These are phyloP conservation scores for Micropterix aruncella DNA, from an alignment of 2,888 invertebrate species.

Conservation along the genomic window DNA sequence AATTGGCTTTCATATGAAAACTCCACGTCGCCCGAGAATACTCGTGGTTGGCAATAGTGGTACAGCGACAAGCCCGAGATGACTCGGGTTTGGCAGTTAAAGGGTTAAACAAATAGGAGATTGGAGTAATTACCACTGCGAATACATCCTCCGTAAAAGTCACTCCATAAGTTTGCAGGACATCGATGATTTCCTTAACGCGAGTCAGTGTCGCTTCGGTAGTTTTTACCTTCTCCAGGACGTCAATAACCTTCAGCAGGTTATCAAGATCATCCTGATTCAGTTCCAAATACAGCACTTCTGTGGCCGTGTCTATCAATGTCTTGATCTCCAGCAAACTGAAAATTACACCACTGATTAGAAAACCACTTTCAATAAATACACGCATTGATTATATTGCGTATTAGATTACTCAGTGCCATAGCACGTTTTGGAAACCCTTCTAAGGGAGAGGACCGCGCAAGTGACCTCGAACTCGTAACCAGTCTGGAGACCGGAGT, in stretches of 20 bases:
- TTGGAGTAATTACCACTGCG: slow-evolving; percentile 46
- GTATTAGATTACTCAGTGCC: too few relatives aligned
- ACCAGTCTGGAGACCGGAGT: too few relatives aligned
- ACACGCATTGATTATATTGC: slow-evolving; percentile 1
- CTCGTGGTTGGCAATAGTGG: too few relatives aligned
- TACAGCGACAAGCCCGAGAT: too few relatives aligned
- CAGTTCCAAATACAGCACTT: slow-evolving; percentile 55
- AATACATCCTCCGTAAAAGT: slow-evolving; percentile 70
- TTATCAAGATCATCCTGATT: slow-evolving; percentile 78
- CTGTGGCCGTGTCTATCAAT: slow-evolving; percentile 64
- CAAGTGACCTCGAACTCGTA: too few relatives aligned
- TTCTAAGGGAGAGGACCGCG: too few relatives aligned
- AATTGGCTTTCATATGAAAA: too few relatives aligned
- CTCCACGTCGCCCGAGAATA: too few relatives aligned
- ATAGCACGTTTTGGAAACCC: too few relatives aligned
- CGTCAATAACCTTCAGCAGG: slow-evolving; percentile 69
- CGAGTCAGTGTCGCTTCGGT: slow-evolving; percentile 89
- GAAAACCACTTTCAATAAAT: too few relatives aligned
- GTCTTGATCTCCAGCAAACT: slow-evolving; percentile 63
- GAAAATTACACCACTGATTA: slow-evolving; percentile 11
- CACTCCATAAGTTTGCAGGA: slow-evolving; percentile 74
- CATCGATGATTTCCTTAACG: slow-evolving; percentile 69
- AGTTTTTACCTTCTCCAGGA: slow-evolving; percentile 56
- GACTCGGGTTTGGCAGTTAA: too few relatives aligned
- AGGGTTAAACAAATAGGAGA: too few relatives aligned